Percentiles rank a stretch among this genome's conserved stretches.
phyloP scores from a whole-genome alignment of 2,888 invertebrate genomes.

The Hypena proboscidalis region DNA sequence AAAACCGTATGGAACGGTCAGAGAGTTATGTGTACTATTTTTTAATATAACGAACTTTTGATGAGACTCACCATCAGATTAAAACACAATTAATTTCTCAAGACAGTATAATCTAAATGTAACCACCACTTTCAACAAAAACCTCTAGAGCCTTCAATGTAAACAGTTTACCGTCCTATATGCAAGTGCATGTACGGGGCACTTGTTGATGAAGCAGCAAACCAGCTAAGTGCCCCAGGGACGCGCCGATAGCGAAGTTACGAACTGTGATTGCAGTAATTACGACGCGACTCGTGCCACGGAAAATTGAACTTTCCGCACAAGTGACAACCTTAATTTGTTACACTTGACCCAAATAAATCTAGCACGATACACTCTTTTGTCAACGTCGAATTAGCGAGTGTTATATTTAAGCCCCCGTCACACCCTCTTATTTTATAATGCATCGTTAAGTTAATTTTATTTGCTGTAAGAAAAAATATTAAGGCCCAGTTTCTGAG shows the following conservation, averaged over 20 bases:
- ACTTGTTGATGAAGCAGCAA: slow-evolving; percentile 36
- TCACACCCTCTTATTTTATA: background rate
- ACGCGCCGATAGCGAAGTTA: slow-evolving; percentile 32
- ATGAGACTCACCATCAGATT: no score
- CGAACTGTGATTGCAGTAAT: slow-evolving; percentile 35
- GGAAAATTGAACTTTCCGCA: slow-evolving; percentile 10
- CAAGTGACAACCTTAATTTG: slow-evolving; percentile 45
- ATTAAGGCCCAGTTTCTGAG: no score
- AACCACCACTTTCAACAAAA: background rate
- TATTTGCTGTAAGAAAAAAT: no score
- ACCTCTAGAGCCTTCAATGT: slow-evolving; percentile 13
- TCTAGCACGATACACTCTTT: slow-evolving; percentile 37
- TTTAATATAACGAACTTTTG: no score
- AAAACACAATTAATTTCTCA: no score
- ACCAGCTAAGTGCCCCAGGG: slow-evolving; percentile 33
- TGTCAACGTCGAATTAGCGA: slow-evolving; percentile 19
- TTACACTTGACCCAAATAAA: slow-evolving; percentile 57
- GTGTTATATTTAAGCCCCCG: slow-evolving; percentile 5
- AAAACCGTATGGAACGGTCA: no score
- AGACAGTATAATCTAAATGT: no score
- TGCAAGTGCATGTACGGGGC: slow-evolving; percentile 21
- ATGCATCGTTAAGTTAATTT: no score
- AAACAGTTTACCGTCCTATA: slow-evolving; percentile 4
- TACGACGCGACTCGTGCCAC: slow-evolving; percentile 15
- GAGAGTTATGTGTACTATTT: no score